Base-by-base conservation (phyloP, 1,140 invertebrate genomes). In the Hestina assimilis region DNA sequence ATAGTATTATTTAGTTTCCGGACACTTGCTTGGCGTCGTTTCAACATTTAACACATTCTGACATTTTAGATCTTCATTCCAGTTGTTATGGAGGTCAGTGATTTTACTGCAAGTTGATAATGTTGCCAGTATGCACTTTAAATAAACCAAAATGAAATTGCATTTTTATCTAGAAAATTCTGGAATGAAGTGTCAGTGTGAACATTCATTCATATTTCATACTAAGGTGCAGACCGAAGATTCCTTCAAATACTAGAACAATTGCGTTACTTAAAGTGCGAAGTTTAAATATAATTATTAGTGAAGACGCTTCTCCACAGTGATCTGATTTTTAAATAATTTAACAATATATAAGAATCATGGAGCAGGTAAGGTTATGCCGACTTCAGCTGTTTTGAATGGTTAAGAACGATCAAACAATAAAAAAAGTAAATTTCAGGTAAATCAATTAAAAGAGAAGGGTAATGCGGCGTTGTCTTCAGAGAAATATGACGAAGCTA, bases 401-500 rank as follows among this genome's bases (percentile, higher is more conserved):
- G 31, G 45, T 41, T 33, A 46, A 26, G 12, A 35, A 31, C 9
- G 40, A 31, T 9, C 29, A 54, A 57, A 40, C 15, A 31, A 52
- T 46, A 17, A 59, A 48, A 38, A 38, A 35, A 9, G 15, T n/a
- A 17, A 3, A 17, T 89, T 85, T 26, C 70, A 96, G 95, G 94
- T 95, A 43, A 90, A 92, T 68, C 90, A 89, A 71, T 89, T 96
- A 53, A 97, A 97, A 82, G 95, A 96, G 68, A 93, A 94, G 85
- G 96, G 96, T 26, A 98, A 98, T 83, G 90, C 91, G 11, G 95
- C 95, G 5, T 89, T 97, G 43, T 91, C 93, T 58, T 91, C 91
- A 1, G 93, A 93, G 28, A 93, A 95, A 23, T 93, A 92, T 57
- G 91, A 93, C 1, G 93, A 95, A 54, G 96, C 96, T 0, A 90